Conservation (phyloP, 2,113 vertebrate species). For the Orycteropus afer region DNA sequence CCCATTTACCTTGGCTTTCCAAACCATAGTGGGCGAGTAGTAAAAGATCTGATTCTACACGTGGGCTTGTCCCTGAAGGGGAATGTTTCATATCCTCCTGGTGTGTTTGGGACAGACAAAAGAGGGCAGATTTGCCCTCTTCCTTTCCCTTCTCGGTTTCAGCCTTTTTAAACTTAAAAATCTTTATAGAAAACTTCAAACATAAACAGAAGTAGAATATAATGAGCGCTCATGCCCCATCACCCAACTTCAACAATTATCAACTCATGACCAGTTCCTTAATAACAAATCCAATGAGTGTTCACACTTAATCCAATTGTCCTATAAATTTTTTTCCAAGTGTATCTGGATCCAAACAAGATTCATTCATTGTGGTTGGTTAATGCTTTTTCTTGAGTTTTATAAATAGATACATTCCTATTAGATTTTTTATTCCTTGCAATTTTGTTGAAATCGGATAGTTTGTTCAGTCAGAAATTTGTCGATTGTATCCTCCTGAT, state of each 20-base stretch:
- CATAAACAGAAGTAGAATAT: background rate
- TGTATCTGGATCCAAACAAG: conserved; percentile 31
- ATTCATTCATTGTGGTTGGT: background rate
- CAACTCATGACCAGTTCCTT: background rate
- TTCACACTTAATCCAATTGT: conserved; percentile 6
- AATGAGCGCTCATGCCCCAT: background rate
- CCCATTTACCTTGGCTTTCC: background rate
- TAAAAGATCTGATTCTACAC: too few species aligned
- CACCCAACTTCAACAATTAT: background rate
- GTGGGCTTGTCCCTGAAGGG: background rate
- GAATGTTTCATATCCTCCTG: background rate
- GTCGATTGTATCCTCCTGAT: background rate
- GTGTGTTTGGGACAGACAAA: background rate
- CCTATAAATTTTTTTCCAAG: background rate
- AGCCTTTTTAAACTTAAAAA: background rate
- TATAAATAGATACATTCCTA: background rate
- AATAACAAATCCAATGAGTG: background rate
- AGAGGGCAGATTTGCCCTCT: background rate
- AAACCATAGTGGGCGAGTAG: background rate
- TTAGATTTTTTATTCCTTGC: background rate
- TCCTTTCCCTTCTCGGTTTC: background rate
- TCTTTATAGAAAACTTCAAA: conserved; percentile 48
- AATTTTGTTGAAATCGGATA: background rate
- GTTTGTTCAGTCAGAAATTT: background rate
- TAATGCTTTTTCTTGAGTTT: background rate